phyloP scores from a whole-genome alignment of 2,797 vertebrate genomes.

The Columba guinea region DNA sequence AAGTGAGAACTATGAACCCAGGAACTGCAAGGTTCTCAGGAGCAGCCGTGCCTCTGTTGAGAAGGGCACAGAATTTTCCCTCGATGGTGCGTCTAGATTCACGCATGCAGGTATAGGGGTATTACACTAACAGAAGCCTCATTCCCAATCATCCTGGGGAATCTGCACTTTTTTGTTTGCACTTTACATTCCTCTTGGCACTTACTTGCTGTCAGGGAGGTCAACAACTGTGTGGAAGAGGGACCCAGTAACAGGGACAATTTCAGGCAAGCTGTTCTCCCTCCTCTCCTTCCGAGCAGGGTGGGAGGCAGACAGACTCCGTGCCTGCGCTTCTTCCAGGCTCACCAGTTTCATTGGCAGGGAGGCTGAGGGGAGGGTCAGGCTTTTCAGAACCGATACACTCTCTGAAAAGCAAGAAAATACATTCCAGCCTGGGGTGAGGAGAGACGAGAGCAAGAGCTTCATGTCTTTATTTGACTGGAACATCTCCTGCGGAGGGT shows the following conservation, averaged over 20 bases:
- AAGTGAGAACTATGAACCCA: background rate
- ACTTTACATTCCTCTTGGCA: background rate
- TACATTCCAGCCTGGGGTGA: conserved; percentile 12
- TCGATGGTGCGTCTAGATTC: background rate
- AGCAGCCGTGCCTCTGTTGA: background rate
- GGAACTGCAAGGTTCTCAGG: background rate
- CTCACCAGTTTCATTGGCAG: conserved; percentile 96
- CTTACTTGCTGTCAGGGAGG: conserved; percentile 92
- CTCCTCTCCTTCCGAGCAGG: conserved; percentile 88
- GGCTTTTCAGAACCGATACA: conserved; percentile 82
- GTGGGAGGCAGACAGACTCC: conserved; percentile 88
- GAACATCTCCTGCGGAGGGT: background rate
- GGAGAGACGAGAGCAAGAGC: background rate
- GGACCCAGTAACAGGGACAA: conserved; percentile 83
- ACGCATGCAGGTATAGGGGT: background rate
- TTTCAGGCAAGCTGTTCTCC: conserved; percentile 93
- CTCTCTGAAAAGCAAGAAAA: conserved; percentile 75
- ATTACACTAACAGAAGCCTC: background rate
- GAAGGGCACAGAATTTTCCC: background rate
- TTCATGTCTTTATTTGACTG: background rate
- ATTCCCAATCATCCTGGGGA: background rate
- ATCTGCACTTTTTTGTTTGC: background rate
- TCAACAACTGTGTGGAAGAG: conserved; percentile 96
- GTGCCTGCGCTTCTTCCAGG: conserved; percentile 95
- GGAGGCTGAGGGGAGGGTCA: conserved; percentile 86